Evolutionary conservation across 64 coral and sea anemone species (phyloP).

Genomic region (Cladopsammia gracilis): DNA sequence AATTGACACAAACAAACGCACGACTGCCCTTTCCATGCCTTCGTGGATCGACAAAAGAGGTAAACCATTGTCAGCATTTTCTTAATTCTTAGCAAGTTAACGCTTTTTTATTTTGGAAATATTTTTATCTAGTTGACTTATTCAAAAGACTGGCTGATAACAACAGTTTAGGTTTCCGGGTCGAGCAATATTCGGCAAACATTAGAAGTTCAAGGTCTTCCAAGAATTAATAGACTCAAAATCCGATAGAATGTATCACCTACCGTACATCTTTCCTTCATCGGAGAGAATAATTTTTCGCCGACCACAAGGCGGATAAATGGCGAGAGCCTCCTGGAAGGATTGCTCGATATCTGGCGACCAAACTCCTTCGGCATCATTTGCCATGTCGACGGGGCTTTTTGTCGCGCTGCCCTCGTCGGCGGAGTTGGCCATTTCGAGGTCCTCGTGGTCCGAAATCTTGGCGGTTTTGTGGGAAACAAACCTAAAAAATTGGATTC

Average conservation of each 20-base stretch:
- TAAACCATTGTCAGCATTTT: slow-evolving; percentile 16
- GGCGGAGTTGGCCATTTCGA: slow-evolving; percentile 92
- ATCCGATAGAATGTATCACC: slow-evolving; percentile 30
- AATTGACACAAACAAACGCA: slow-evolving; percentile 33
- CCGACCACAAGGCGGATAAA: slow-evolving; percentile 98
- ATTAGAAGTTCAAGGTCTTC: neutral
- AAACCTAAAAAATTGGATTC: slow-evolving; percentile 42
- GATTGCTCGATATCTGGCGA: slow-evolving; percentile 99
- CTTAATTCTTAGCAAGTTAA: neutral
- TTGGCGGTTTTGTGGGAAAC: slow-evolving; percentile 79
- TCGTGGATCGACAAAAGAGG: neutral
- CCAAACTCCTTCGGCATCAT: slow-evolving; percentile 99
- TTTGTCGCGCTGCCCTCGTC: slow-evolving; percentile 95
- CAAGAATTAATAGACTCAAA: slow-evolving; percentile 29
- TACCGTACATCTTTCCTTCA: slow-evolving; percentile 99
- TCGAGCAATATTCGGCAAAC: slow-evolving; percentile 19
- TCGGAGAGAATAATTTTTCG: slow-evolving; percentile 99
- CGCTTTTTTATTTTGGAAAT: neutral
- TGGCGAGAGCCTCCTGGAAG: slow-evolving; percentile 98
- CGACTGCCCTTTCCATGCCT: slow-evolving; percentile 49
- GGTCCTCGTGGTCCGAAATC: slow-evolving; percentile 90
- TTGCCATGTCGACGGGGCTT: slow-evolving; percentile 98
- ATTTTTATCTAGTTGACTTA: neutral
- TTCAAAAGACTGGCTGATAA: neutral
- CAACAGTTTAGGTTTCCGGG: slow-evolving; percentile 44